Conservation (phyloP, 2,888 invertebrate species). For the Drosophila flavopinicola region DNA sequence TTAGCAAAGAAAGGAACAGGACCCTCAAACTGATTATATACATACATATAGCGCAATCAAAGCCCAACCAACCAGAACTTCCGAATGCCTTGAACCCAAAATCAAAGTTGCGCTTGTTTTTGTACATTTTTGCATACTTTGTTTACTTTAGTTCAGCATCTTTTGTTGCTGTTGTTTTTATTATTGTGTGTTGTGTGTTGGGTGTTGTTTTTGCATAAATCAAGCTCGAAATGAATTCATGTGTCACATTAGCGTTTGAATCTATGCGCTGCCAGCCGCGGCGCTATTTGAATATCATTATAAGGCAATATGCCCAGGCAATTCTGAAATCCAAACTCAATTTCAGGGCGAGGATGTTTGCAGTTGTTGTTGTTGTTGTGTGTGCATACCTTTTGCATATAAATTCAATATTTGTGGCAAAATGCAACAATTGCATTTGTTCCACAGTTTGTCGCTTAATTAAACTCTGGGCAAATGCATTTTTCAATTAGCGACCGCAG, state of each 20-base stretch:
- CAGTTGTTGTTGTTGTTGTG: conserved; percentile 9
- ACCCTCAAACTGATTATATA: conserved; percentile 18
- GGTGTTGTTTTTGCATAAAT: conserved; percentile 67
- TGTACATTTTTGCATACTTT: conserved; percentile 65
- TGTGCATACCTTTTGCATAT: conserved; percentile 6
- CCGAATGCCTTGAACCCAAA: conserved; percentile 45
- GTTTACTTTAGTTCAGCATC: conserved; percentile 60
- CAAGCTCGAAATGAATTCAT: conserved; percentile 68
- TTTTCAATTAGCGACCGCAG: conserved; percentile 63
- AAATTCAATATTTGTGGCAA: conserved; percentile 28
- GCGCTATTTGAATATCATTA: conserved; percentile 60
- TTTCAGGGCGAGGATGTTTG: conserved; percentile 15
- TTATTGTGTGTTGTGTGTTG: conserved; percentile 14
- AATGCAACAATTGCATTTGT: conserved; percentile 37
- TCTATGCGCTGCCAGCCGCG: conserved; percentile 47
- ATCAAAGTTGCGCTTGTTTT: conserved; percentile 50
- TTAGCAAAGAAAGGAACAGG: not conserved
- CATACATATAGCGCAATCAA: conserved; percentile 31
- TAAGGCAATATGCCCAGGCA: conserved; percentile 13
- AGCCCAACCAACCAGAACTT: conserved; percentile 44
- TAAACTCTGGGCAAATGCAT: conserved; percentile 59
- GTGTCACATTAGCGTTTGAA: conserved; percentile 65
- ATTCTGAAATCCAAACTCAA: conserved; percentile 1
- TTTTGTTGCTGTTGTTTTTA: conserved; percentile 26
- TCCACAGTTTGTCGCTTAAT: conserved; percentile 43